These are phyloP conservation scores for Corticium candelabrum DNA, from an alignment of 37 sponge, comb jelly and placozoan species.

Conservation along the genomic window DNA sequence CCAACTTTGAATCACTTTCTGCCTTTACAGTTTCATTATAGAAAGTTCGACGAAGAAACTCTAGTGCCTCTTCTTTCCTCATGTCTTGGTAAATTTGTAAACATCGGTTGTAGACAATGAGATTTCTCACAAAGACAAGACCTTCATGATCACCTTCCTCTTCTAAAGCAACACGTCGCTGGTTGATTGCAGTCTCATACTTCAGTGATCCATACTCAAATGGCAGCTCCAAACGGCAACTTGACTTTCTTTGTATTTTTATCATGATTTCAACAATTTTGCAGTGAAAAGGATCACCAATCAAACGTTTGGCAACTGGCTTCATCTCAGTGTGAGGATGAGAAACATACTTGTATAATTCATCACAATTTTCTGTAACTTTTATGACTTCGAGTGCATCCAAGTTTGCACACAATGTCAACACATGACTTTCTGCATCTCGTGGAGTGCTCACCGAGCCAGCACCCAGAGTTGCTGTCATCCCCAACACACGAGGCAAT, in stretches of 20 bases:
- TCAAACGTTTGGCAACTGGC: background rate
- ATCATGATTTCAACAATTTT: background rate
- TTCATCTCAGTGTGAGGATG: background rate
- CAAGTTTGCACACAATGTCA: background rate
- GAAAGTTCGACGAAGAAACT: no score
- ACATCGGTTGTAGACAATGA: background rate
- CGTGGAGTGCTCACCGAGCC: background rate
- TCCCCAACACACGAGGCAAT: background rate
- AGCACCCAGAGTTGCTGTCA: background rate
- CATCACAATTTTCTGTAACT: background rate
- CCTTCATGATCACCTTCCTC: no score
- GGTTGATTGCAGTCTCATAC: no score
- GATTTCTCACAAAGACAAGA: no score
- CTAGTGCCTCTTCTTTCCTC: no score
- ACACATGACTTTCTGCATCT: background rate
- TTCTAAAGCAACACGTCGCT: no score
- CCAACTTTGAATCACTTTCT: no score
- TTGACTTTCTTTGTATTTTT: background rate
- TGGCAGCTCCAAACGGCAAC: no score
- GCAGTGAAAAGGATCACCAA: background rate
- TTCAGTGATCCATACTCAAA: no score
- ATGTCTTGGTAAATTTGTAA: no score
- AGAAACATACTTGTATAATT: background rate
- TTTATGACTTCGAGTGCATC: background rate
- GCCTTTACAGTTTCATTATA: no score